These are phyloP conservation scores for Hemibagrus wyckioides DNA, from an alignment of 2,113 vertebrate genomes.

Conservation along the genomic window DNA sequence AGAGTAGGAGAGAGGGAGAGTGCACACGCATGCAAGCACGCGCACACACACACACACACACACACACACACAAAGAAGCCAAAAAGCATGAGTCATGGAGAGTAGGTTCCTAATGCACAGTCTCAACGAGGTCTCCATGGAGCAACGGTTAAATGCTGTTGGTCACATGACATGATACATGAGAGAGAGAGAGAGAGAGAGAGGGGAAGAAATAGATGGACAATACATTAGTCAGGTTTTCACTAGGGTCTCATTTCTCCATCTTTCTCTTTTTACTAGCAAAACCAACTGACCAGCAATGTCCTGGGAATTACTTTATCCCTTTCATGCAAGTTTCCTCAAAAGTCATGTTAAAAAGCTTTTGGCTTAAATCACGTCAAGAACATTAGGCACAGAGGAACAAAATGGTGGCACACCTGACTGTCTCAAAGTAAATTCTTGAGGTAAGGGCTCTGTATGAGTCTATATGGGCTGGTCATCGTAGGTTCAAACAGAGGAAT, in stretches of 20 bases:
- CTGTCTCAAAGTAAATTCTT: not conserved
- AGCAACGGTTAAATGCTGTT: not conserved
- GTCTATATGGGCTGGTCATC: not conserved
- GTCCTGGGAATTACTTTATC: not conserved
- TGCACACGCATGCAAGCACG: not conserved
- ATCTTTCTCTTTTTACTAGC: not conserved
- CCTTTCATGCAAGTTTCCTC: not conserved
- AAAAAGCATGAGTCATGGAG: conserved; percentile 14
- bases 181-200: not conserved
- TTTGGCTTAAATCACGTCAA: not conserved
- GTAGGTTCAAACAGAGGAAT: not conserved
- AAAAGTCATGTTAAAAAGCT: not conserved
- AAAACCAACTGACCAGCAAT: not conserved
- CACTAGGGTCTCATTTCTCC: not conserved
- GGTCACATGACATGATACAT: not conserved
- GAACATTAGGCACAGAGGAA: not conserved
- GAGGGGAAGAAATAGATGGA: too few species aligned
- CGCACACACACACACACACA: not conserved
- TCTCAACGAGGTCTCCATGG: not conserved
- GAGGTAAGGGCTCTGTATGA: not conserved
- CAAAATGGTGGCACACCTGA: not conserved
- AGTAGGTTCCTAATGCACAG: conserved; percentile 10
- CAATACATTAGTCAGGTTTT: not conserved
- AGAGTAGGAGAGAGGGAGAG: not conserved
- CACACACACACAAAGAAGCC: not conserved